Evolutionary conservation across 2,113 vertebrate species (phyloP).

Genomic region (Otolemur garnettii): DNA sequence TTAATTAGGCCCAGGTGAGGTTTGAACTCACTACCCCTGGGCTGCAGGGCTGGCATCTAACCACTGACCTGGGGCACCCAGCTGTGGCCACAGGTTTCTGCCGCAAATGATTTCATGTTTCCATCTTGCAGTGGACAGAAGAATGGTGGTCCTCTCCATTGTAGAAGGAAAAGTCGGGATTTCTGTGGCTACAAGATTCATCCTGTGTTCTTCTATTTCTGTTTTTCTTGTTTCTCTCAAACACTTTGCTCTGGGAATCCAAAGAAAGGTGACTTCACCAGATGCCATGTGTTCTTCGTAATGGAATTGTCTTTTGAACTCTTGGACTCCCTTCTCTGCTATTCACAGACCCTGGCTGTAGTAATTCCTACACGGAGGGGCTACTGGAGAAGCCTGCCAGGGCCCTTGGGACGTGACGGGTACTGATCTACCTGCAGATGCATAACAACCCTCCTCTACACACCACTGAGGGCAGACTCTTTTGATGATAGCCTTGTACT

Average conservation of each 20-base stretch:
- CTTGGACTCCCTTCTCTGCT: neutral
- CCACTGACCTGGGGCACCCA: too few relatives aligned
- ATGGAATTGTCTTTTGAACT: neutral
- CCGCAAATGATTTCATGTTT: neutral
- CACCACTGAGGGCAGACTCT: neutral
- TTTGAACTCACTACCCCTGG: too few relatives aligned
- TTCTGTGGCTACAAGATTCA: neutral
- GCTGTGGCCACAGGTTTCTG: neutral
- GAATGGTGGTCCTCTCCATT: neutral
- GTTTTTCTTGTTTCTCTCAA: neutral
- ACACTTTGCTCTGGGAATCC: neutral
- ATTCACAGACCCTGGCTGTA: neutral
- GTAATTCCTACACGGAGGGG: neutral
- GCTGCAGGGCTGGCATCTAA: too few relatives aligned
- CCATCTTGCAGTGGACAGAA: neutral
- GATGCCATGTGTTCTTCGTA: neutral
- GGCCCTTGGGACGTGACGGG: neutral
- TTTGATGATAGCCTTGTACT: accelerated
- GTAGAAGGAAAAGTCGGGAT: neutral
- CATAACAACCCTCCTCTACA: neutral
- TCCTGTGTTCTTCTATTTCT: neutral
- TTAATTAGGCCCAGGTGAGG: too few relatives aligned
- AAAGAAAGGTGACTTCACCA: neutral
- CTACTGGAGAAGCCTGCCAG: neutral
- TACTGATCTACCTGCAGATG: neutral